Conservation (phyloP, 2,113 vertebrate species). For the Rhynchomys soricoides region DNA sequence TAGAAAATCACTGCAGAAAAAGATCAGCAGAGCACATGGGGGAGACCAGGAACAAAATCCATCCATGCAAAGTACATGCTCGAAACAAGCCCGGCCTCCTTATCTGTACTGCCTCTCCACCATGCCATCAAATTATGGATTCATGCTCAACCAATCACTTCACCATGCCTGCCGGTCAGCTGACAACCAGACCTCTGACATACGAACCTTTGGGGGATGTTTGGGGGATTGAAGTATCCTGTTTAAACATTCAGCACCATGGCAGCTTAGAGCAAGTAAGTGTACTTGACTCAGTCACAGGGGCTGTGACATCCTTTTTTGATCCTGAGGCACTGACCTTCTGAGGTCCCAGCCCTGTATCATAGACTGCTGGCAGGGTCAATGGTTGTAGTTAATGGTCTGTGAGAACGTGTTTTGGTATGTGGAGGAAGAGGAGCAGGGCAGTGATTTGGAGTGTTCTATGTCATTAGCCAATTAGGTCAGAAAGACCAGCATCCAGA, state of each 20-base stretch:
- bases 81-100: neutral
- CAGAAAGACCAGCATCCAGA: conserved; percentile 6
- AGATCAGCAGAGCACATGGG: neutral
- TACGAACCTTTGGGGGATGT: neutral
- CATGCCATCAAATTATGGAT: neutral
- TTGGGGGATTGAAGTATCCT: conserved; percentile 39
- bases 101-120: neutral
- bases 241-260: neutral
- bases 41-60: neutral
- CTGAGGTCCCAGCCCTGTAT: neutral
- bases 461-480: neutral
- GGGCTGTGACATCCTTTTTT: neutral
- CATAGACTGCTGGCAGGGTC: neutral
- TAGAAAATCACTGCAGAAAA: neutral
- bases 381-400: neutral
- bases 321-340: neutral
- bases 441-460: neutral
- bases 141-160: neutral
- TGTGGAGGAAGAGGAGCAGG: neutral
- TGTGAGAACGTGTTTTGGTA: neutral
- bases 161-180: neutral
- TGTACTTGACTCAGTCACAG: neutral
- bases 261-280: neutral
- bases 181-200: neutral
- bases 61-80: neutral